phyloP scores from a whole-genome alignment of 2,113 vertebrate species.

The Xiphophorus couchianus region DNA sequence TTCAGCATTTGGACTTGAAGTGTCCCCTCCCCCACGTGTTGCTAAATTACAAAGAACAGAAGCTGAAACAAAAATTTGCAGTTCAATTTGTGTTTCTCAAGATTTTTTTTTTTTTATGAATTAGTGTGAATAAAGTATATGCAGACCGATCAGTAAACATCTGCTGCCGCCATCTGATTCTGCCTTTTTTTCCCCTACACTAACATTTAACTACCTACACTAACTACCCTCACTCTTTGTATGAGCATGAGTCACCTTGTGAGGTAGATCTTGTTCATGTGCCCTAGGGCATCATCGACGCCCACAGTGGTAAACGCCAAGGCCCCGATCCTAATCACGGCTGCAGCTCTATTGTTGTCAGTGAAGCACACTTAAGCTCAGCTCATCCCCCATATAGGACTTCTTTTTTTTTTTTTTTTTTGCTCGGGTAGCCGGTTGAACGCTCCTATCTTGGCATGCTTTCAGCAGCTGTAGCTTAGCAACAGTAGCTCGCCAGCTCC shows the following conservation, averaged over 20 bases:
- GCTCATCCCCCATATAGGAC: constrained; percentile 69
- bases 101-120: too few species aligned
- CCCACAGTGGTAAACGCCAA: constrained; percentile 20
- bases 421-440: constrained; percentile 16
- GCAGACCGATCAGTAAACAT: constrained; percentile 85
- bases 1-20: too few species aligned
- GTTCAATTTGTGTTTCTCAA: too few species aligned
- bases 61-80: too few species aligned
- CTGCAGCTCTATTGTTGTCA: constrained; percentile 86
- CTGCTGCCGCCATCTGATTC: constrained; percentile 83
- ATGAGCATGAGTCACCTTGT: constrained; percentile 32
- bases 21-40: too few species aligned
- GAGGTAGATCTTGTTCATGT: constrained; percentile 12
- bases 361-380: constrained; percentile 89
- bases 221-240: not conserved
- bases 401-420: constrained; percentile 8
- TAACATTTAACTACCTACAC: too few species aligned
- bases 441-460: constrained; percentile 87
- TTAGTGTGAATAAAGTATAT: too few species aligned
- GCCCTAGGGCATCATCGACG: not conserved
- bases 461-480: constrained; percentile 93
- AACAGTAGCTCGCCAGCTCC: constrained; percentile 82
- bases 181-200: constrained; percentile 18
- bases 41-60: too few species aligned
- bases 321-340: constrained; percentile 32